Percentiles rank a stretch among this genome's conserved stretches.
phyloP scores from a whole-genome alignment of 2,797 vertebrate genomes.

The Pampus argenteus region DNA sequence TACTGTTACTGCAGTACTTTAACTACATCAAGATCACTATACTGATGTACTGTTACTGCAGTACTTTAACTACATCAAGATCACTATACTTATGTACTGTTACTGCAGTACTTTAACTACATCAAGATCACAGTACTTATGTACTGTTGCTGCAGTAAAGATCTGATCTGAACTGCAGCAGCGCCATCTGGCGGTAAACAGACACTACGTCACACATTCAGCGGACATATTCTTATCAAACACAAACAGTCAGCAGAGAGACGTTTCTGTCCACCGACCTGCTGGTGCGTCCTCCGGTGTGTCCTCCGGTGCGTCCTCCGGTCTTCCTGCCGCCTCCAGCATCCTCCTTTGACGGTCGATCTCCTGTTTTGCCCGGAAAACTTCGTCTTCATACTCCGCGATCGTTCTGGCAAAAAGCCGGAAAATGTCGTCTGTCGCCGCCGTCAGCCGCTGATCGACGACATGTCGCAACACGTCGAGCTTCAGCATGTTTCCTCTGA shows the following conservation, averaged over 20 bases:
- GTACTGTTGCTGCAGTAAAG: not conserved
- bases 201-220: not conserved
- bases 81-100: too few relatives aligned
- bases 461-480: constrained; percentile 15
- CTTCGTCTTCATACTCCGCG: constrained; percentile 11
- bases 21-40: too few relatives aligned
- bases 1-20: too few relatives aligned
- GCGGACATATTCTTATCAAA: not conserved
- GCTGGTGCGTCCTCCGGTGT: not conserved
- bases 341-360: constrained; percentile 12
- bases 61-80: too few relatives aligned
- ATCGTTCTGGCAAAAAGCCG: constrained; percentile 2
- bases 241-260: not conserved
- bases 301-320: not conserved
- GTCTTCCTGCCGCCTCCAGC: not conserved
- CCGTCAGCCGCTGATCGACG: constrained; percentile 24
- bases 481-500: not conserved
- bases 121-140: too few relatives aligned
- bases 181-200: constrained; percentile 6
- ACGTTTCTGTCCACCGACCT: not conserved
- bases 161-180: not conserved
- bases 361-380: constrained; percentile 10
- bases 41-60: too few relatives aligned
- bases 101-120: too few relatives aligned
- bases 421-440: constrained; percentile 38